phyloP scores from a whole-genome alignment of 1,140 invertebrate genomes.

The Drosophila pseudoobscura region DNA sequence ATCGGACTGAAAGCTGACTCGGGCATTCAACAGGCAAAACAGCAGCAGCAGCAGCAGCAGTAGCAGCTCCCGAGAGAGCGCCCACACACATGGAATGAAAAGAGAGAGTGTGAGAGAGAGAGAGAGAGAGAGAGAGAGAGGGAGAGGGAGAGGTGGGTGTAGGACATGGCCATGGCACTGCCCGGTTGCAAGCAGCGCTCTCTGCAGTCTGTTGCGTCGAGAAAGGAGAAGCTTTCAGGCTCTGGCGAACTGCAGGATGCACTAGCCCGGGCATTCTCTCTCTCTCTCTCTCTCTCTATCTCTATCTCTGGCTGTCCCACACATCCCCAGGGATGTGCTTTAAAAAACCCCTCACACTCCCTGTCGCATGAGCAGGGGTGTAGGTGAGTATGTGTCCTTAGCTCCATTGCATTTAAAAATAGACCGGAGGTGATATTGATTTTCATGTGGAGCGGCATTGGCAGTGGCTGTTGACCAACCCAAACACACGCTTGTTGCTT shows the following conservation, averaged over 20 bases:
- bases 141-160: conserved; percentile 6
- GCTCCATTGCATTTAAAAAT: conserved; percentile 42
- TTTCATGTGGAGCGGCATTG: conserved; percentile 27
- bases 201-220: too few relatives aligned
- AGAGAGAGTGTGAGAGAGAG: not conserved
- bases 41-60: not conserved
- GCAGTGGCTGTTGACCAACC: conserved; percentile 8
- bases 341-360: too few relatives aligned
- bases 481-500: conserved; percentile 9
- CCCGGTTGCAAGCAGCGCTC: too few relatives aligned
- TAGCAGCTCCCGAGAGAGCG: conserved; percentile 23
- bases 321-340: too few relatives aligned
- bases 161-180: too few relatives aligned
- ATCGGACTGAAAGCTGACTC: conserved; percentile 65
- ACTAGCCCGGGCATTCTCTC: too few relatives aligned
- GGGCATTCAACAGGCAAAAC: conserved; percentile 68
- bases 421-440: conserved; percentile 53
- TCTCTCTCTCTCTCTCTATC: too few relatives aligned
- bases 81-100: conserved; percentile 8
- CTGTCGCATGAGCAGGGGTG: too few relatives aligned
- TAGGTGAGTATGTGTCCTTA: conserved; percentile 27
- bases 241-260: too few relatives aligned
- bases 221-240: too few relatives aligned
- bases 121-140: conserved; percentile 8
- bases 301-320: too few relatives aligned